Base-by-base conservation (phyloP, 1,140 invertebrate species). In the Sinonovacula constricta region DNA sequence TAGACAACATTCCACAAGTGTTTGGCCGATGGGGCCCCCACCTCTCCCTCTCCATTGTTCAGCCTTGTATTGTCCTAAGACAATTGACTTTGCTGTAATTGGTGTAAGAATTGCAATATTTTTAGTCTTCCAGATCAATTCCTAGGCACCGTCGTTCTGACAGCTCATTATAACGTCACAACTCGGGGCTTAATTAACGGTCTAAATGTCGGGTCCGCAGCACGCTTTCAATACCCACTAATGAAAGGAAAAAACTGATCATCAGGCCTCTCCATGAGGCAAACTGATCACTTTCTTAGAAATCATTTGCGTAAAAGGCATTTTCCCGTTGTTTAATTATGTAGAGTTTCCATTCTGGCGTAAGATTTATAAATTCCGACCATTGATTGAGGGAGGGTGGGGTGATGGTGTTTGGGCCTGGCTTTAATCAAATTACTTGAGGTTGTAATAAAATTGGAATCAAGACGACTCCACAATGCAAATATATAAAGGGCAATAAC, bases 261-360 rank as follows among this genome's bases (percentile, higher is more conserved):
- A 60, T 45, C 26, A 45, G 67, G 22, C 22, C 49, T 76, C 62
- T 39, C n/a, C 59, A 67, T 45, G 63, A 67, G 51, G 60, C 72
- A 66, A 67, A 76, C 72, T 76, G 67, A 76, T 76, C 72, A 76
- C 63, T 67, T 76, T 76, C 72, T 76, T 76, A 76, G 72, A 67
- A 76, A 76, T 76, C 72, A 76, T 76, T 76, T 76, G 72, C 72
- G 72, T 76, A 76, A 76, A 76, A 76, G 72, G 72, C 72, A 76
- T 76, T 76, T 76, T 76, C 72, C 62, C 56, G 62, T 76, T 76
- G 72, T 76, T 76, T 76, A 76, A 76, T 76, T 76, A 76, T 66
- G 62, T 76, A 45, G 72, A 62, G 15, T 66, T 76, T 67, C 63
- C 63, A 66, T 76, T 66, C 49, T 45, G 28, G 24, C 53, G 24